Conservation (phyloP, 1,140 invertebrate genomes). For the Drosophila sp. region DNA sequence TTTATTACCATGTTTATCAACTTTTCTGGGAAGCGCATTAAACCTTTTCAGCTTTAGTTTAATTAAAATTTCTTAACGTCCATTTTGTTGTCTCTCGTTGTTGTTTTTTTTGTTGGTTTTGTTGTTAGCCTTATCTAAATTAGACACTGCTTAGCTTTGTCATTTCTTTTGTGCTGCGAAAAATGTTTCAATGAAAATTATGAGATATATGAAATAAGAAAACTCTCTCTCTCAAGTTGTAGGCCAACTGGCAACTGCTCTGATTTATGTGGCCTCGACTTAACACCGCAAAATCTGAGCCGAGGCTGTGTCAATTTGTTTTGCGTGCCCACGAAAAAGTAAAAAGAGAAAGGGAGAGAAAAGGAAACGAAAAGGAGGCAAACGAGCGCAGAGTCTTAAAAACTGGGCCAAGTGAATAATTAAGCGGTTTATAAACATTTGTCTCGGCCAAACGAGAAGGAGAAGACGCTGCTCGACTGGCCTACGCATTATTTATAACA, state of each 20-base stretch:
- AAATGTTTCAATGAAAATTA: constrained; percentile 31
- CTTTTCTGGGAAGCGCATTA: background rate
- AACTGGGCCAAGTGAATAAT: constrained; percentile 78
- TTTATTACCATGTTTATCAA: background rate
- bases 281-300: constrained; percentile 77
- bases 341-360: constrained; percentile 30
- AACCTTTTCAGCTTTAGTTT: background rate
- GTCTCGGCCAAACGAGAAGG: constrained; percentile 54
- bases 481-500: constrained; percentile 49
- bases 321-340: constrained; percentile 53
- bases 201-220: constrained; percentile 44
- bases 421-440: constrained; percentile 82
- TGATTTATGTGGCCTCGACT: constrained; percentile 74
- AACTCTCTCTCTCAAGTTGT: constrained; percentile 40
- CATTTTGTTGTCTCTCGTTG: background rate
- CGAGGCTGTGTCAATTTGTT: constrained; percentile 73
- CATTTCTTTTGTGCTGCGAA: background rate
- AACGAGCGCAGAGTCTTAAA: constrained; percentile 40
- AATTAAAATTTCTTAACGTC: background rate
- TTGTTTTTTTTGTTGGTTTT: background rate
- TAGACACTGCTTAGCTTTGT: constrained; percentile 5
- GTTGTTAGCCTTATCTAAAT: background rate
- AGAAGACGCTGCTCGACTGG: constrained; percentile 26
- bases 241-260: constrained; percentile 33
- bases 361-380: background rate